These are phyloP conservation scores for Euthynnus affinis DNA, from an alignment of 2,797 vertebrate species.

Conservation along the genomic window DNA sequence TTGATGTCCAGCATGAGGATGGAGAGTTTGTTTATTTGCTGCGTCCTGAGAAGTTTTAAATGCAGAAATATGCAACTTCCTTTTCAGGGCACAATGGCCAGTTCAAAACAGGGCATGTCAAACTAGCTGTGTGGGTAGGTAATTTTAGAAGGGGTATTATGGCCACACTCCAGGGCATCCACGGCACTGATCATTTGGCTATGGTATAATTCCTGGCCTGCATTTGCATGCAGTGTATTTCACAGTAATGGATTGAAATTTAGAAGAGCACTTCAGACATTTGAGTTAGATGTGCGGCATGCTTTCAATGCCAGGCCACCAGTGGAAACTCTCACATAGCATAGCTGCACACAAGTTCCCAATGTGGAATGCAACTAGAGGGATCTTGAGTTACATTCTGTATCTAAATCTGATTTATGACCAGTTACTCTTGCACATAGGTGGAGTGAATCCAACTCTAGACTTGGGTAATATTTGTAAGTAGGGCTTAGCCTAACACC, in stretches of 20 bases:
- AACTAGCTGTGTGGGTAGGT: no score
- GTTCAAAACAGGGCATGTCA: no score
- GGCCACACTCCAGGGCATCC: no score
- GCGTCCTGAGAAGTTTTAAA: no score
- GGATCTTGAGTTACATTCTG: conserved; percentile 48
- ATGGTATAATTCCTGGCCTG: no score
- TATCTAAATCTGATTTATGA: conserved; percentile 59
- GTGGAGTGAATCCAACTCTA: conserved; percentile 12
- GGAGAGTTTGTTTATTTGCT: no score
- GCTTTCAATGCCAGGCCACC: conserved; percentile 18
- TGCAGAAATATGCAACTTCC: no score
- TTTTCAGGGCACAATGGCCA: no score
- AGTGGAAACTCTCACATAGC: conserved; percentile 42
- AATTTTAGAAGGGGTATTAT: no score
- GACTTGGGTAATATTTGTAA: conserved; percentile 1
- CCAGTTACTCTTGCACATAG: conserved; percentile 17
- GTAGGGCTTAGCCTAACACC: background rate
- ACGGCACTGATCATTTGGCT: no score
- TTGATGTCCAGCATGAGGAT: no score
- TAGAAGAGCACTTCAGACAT: conserved; percentile 23
- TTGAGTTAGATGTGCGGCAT: conserved; percentile 15
- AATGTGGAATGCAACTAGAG: conserved; percentile 41
- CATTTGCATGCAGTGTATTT: conserved; percentile 6
- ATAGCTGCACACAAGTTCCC: conserved; percentile 39
- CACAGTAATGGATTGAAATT: conserved; percentile 5